A percentile compares a stretch with the other conserved stretches of the same genome.
phyloP scores from a whole-genome alignment of 1,140 invertebrate species.

The Drosophila grimshawi region DNA sequence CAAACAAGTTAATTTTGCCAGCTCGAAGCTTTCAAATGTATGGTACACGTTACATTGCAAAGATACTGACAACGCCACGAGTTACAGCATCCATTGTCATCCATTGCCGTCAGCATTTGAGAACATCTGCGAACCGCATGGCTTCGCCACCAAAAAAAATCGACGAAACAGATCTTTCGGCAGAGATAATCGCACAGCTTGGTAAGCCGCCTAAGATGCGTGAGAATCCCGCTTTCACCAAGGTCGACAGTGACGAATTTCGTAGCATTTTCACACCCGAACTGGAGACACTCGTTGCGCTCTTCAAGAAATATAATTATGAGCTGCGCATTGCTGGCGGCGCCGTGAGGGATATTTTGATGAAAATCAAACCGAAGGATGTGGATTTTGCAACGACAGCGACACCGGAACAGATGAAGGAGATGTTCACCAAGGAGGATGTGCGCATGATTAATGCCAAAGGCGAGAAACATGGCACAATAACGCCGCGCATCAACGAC shows the following conservation, averaged over 20 bases:
- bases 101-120: background rate
- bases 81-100: background rate
- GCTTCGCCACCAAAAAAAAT: constrained; percentile 15
- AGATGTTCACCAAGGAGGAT: constrained; percentile 94
- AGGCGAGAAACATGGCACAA: constrained; percentile 99
- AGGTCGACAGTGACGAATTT: constrained; percentile 90
- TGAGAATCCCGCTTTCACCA: constrained; percentile 88
- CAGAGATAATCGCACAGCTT: constrained; percentile 63
- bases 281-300: constrained; percentile 87
- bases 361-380: constrained; percentile 93
- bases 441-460: constrained; percentile 96
- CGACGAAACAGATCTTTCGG: constrained; percentile 11
- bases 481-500: constrained; percentile 98
- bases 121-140: constrained; percentile 22
- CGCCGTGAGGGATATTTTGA: constrained; percentile 97
- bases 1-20: background rate
- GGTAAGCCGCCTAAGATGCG: constrained; percentile 85
- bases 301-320: constrained; percentile 94
- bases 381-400: constrained; percentile 99
- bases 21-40: constrained; percentile 33
- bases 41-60: constrained; percentile 23
- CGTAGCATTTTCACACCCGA: constrained; percentile 92
- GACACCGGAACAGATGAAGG: constrained; percentile 98
- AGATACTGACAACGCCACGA: constrained; percentile 18
- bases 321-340: constrained; percentile 97